Conservation (phyloP, 2,113 vertebrate species). For the Apeltes quadracus region DNA sequence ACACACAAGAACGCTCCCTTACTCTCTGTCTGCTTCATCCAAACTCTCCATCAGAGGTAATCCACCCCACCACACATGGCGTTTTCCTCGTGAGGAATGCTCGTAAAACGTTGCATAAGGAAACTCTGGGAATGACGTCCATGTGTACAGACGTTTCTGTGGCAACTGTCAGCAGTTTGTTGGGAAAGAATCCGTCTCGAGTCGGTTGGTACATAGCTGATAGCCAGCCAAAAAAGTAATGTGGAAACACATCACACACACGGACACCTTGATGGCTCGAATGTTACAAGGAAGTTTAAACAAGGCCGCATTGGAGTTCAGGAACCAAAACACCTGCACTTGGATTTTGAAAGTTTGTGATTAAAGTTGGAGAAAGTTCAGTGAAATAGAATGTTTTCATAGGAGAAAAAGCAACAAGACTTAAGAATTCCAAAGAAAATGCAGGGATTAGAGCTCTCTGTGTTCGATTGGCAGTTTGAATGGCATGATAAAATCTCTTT, state of each 20-base stretch:
- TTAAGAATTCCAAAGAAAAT: neutral
- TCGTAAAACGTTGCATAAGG: slow-evolving; percentile 27
- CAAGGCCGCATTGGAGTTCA: neutral
- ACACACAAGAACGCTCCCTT: neutral
- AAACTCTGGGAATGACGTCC: slow-evolving; percentile 30
- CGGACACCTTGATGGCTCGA: neutral
- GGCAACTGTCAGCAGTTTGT: slow-evolving; percentile 52
- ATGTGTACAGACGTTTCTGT: slow-evolving; percentile 5
- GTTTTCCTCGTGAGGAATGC: slow-evolving; percentile 34
- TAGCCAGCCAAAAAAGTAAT: slow-evolving; percentile 39
- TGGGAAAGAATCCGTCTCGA: slow-evolving; percentile 47
- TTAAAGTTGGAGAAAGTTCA: neutral
- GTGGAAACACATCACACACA: slow-evolving; percentile 42
- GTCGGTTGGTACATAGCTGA: slow-evolving; percentile 42
- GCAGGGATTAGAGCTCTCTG: neutral
- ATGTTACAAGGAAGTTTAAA: slow-evolving; percentile 29
- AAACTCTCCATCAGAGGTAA: slow-evolving; percentile 17
- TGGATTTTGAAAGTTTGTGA: neutral
- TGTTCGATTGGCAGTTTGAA: slow-evolving; percentile 4
- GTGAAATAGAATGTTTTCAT: neutral
- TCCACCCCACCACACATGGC: neutral
- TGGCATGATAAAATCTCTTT: slow-evolving; percentile 13
- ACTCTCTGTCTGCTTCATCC: neutral
- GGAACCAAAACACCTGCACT: slow-evolving; percentile 2
- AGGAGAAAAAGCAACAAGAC: neutral